phyloP scores from a whole-genome alignment of 2,888 invertebrate species.

The Philonicus albiceps region DNA sequence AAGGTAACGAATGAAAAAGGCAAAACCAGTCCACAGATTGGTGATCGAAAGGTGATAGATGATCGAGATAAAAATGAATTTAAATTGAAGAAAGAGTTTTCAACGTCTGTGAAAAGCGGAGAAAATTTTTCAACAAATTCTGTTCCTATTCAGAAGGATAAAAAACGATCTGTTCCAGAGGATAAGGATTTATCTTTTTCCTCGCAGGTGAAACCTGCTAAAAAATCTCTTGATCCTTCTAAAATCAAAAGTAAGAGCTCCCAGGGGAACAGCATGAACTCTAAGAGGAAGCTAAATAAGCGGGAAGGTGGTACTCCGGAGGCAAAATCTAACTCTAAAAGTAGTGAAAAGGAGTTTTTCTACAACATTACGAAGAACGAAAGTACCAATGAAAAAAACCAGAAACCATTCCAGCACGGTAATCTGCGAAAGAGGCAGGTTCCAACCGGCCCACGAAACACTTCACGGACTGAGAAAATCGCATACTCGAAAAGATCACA shows the following conservation, averaged over 20 bases:
- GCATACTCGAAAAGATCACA: neutral
- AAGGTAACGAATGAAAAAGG: conserved; percentile 24
- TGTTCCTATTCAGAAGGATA: conserved; percentile 3
- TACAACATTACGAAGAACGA: conserved; percentile 61
- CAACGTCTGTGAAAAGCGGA: neutral
- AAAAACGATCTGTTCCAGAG: neutral
- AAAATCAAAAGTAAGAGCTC: neutral
- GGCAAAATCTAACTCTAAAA: conserved; percentile 42
- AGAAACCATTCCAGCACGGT: neutral
- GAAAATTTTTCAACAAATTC: neutral
- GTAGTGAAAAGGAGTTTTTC: conserved; percentile 51
- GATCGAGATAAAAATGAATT: conserved; percentile 40
- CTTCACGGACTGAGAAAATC: conserved; percentile 1
- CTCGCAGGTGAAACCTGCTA: neutral
- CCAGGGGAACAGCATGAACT: neutral
- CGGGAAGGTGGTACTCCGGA: neutral
- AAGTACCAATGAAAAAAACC: conserved; percentile 51
- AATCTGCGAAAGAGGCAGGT: neutral
- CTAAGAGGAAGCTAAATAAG: conserved; percentile 9
- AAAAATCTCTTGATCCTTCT: neutral
- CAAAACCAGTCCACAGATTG: neutral
- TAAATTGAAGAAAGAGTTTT: conserved; percentile 19
- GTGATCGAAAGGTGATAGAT: neutral
- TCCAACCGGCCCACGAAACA: neutral
- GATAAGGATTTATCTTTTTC: neutral